These are phyloP conservation scores for Kryptolebias marmoratus DNA, from an alignment of 2,113 vertebrate species.

Conservation along the genomic window DNA sequence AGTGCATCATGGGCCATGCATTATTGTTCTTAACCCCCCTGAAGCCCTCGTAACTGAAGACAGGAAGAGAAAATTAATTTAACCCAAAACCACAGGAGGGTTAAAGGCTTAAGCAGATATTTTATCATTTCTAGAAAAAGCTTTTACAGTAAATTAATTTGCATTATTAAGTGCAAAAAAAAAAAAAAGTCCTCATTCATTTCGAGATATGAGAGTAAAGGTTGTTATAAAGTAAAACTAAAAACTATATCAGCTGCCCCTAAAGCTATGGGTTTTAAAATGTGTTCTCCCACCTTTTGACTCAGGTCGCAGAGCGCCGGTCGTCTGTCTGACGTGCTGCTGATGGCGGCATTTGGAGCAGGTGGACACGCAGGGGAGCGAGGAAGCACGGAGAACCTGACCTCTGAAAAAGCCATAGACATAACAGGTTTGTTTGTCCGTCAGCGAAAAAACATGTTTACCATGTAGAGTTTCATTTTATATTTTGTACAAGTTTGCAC, in stretches of 20 bases:
- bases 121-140: neutral
- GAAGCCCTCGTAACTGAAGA: too few relatives aligned
- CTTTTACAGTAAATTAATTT: neutral
- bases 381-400: slow-evolving; percentile 89
- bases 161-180: neutral
- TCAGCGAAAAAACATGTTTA: neutral
- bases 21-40: too few relatives aligned
- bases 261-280: neutral
- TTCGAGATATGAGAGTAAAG: too few relatives aligned
- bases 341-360: slow-evolving; percentile 94
- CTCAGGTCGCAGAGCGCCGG: slow-evolving; percentile 91
- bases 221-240: neutral
- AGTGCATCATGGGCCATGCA: too few relatives aligned
- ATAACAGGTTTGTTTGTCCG: slow-evolving; percentile 80
- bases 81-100: too few relatives aligned
- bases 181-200: neutral
- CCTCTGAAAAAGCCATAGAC: slow-evolving; percentile 89
- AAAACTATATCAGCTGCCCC: neutral
- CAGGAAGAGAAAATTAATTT: too few relatives aligned
- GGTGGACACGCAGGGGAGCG: slow-evolving; percentile 83
- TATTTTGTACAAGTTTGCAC: neutral
- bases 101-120: too few relatives aligned
- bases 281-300: neutral
- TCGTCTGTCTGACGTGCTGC: slow-evolving; percentile 91
- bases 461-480: too few relatives aligned